These are phyloP conservation scores for Scaptodrosophila latifasciaeformis DNA, from an alignment of 2,888 invertebrate genomes.

Conservation along the genomic window DNA sequence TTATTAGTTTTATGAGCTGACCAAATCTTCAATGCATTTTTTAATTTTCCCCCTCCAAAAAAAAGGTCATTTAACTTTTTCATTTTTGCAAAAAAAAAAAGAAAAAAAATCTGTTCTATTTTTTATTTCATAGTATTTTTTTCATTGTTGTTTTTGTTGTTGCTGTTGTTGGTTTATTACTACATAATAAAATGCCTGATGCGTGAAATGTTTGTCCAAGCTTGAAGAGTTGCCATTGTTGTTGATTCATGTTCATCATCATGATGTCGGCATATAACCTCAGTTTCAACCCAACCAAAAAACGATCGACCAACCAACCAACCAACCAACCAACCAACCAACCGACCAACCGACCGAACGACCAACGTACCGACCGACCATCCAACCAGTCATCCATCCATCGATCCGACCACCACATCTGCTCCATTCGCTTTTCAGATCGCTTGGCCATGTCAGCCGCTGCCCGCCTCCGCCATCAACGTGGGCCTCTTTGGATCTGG, in stretches of 20 bases:
- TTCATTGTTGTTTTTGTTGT: slow-evolving; percentile 15
- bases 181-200: slow-evolving; percentile 71
- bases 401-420: slow-evolving; percentile 20
- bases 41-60: background rate
- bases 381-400: slow-evolving; percentile 8
- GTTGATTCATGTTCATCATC: slow-evolving; percentile 64
- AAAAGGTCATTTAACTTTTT: slow-evolving; percentile 22
- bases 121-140: slow-evolving; percentile 23
- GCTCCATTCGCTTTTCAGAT: slow-evolving; percentile 45
- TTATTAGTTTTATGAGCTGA: slow-evolving; percentile 21
- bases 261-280: slow-evolving; percentile 63
- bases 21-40: slow-evolving; percentile 9
- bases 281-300: slow-evolving; percentile 42
- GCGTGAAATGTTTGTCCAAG: slow-evolving; percentile 74
- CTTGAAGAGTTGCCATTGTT: slow-evolving; percentile 69
- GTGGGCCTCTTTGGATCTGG: slow-evolving; percentile 18
- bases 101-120: slow-evolving; percentile 42
- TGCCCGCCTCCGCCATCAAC: too few species aligned
- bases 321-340: slow-evolving; percentile 41
- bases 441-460: slow-evolving; percentile 47
- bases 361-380: background rate
- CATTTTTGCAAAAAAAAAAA: slow-evolving; percentile 26
- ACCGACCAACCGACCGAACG: slow-evolving; percentile 55
- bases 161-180: slow-evolving; percentile 29
- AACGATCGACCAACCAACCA: slow-evolving; percentile 53